phyloP scores from a whole-genome alignment of 2,113 vertebrate species.

The Muntiacus muntjak region DNA sequence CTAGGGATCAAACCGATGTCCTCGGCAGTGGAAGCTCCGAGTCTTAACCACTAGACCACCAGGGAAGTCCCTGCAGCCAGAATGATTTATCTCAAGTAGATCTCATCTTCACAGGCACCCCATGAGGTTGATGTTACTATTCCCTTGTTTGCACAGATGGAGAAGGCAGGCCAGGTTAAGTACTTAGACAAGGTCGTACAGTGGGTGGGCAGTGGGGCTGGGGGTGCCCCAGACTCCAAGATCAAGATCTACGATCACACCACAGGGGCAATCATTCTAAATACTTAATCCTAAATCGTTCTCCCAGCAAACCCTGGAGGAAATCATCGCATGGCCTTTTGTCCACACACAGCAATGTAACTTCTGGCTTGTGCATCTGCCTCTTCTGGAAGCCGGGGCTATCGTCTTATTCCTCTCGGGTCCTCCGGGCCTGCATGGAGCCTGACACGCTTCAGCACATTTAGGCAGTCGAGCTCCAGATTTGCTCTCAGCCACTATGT shows the following conservation, averaged over 20 bases:
- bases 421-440: neutral
- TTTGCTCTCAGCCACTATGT: neutral
- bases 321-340: rapidly evolving
- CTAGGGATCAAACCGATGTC: neutral
- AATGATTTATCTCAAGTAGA: neutral
- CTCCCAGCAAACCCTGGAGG: neutral
- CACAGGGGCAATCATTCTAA: neutral
- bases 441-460: neutral
- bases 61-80: neutral
- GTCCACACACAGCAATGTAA: neutral
- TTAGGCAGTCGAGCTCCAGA: neutral
- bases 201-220: too few relatives aligned
- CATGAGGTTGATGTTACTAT: neutral
- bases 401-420: rapidly evolving
- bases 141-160: neutral
- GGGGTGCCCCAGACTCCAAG: neutral
- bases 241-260: neutral
- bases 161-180: neutral
- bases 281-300: neutral
- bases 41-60: neutral
- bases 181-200: neutral
- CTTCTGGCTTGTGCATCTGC: neutral
- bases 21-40: neutral
- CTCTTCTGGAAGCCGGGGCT: neutral
- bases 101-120: neutral